Conservation (phyloP, 2,888 invertebrate species). For the Galerucella pusilla region DNA sequence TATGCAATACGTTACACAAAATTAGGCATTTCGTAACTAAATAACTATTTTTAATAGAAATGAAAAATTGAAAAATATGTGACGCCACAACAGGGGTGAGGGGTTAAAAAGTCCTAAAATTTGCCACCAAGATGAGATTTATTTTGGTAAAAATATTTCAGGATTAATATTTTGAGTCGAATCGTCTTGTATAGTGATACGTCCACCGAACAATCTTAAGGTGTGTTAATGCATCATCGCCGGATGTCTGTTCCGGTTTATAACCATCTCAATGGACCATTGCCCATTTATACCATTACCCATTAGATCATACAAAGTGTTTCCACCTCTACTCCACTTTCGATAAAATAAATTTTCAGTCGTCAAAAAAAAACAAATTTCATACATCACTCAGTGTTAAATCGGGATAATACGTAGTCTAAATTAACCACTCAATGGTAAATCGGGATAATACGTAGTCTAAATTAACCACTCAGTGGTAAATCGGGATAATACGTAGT, state of each 20-base stretch:
- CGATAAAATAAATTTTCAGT: too few relatives aligned
- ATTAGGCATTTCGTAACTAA: too few relatives aligned
- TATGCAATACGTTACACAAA: too few relatives aligned
- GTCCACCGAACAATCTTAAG: slow-evolving; percentile 41
- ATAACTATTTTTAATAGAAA: too few relatives aligned
- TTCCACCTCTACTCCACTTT: too few relatives aligned
- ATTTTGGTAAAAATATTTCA: background rate
- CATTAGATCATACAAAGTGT: background rate
- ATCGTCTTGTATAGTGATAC: background rate
- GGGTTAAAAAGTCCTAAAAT: too few relatives aligned
- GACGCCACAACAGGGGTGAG: too few relatives aligned
- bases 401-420: too few relatives aligned
- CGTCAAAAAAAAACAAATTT: background rate
- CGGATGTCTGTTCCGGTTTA: slow-evolving; percentile 64
- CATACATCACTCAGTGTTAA: background rate
- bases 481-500: too few relatives aligned
- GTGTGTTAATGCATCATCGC: slow-evolving; percentile 55
- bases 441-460: too few relatives aligned
- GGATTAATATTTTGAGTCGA: background rate
- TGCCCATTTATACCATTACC: slow-evolving; percentile 39
- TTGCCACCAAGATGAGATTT: background rate
- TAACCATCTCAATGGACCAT: slow-evolving; percentile 61
- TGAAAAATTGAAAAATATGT: too few relatives aligned
- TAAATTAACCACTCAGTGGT: background rate
- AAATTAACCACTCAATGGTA: too few relatives aligned